Evolutionary conservation across 2,888 invertebrate genomes (phyloP).

Genomic region (Aleiodes alternator): DNA sequence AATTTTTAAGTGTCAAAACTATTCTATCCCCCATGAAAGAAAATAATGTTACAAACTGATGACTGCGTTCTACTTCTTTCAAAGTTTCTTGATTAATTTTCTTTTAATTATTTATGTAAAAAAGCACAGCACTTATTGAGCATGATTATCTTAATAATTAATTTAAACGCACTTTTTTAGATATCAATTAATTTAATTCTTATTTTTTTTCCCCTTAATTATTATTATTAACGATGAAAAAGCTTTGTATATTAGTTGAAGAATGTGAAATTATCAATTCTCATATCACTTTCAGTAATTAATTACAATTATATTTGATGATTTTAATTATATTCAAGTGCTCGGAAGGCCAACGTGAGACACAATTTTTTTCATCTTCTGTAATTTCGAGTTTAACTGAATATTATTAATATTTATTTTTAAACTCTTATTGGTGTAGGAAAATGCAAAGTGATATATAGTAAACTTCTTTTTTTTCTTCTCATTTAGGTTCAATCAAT

Average conservation of each 20-base stretch:
- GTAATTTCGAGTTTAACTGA: background rate
- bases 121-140: slow-evolving; percentile 74
- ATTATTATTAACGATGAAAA: slow-evolving; percentile 23
- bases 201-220: slow-evolving; percentile 10
- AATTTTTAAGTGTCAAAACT: too few species aligned
- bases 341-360: slow-evolving; percentile 28
- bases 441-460: slow-evolving; percentile 28
- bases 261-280: background rate
- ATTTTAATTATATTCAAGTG: slow-evolving; percentile 20
- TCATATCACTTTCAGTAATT: slow-evolving; percentile 11
- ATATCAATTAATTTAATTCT: slow-evolving; percentile 29
- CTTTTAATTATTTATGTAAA: slow-evolving; percentile 58
- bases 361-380: too few species aligned
- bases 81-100: slow-evolving; percentile 11
- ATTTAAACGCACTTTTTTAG: slow-evolving; percentile 29
- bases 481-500: background rate
- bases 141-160: slow-evolving; percentile 59
- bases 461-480: background rate
- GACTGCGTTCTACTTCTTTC: slow-evolving; percentile 15
- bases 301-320: slow-evolving; percentile 9
- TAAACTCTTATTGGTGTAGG: background rate
- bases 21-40: background rate
- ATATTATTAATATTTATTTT: slow-evolving; percentile 1
- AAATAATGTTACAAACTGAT: background rate
- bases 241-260: slow-evolving; percentile 5